Evolutionary conservation across 1,140 invertebrate species (phyloP).

Genomic region (Lineus longissimus): DNA sequence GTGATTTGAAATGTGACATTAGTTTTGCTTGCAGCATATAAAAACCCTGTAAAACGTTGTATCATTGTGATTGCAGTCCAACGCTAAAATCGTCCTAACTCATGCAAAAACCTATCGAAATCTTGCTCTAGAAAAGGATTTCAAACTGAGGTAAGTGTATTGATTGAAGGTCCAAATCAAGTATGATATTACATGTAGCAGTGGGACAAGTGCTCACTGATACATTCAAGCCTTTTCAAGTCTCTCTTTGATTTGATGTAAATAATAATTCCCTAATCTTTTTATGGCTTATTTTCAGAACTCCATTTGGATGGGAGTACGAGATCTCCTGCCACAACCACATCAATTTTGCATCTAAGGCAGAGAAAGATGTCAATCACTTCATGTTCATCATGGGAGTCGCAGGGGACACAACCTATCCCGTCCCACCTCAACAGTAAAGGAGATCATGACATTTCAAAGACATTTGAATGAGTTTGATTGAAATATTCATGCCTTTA

Average conservation of each 20-base stretch:
- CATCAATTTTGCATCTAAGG: constrained; percentile 44
- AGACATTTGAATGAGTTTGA: too few species aligned
- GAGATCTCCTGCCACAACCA: constrained; percentile 45
- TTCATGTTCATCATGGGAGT: constrained; percentile 43
- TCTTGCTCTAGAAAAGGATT: constrained; percentile 38
- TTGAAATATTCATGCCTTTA: too few species aligned
- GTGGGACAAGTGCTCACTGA: too few species aligned
- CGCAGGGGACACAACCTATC: constrained; percentile 33
- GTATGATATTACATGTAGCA: too few species aligned
- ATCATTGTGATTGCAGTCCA: constrained; percentile 36
- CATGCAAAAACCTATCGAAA: constrained; percentile 43
- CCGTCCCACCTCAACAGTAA: constrained; percentile 13
- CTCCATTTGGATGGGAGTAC: constrained; percentile 44
- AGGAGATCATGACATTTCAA: too few species aligned
- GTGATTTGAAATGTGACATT: too few species aligned
- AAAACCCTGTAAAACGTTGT: too few species aligned
- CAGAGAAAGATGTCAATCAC: constrained; percentile 46
- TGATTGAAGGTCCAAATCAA: not conserved
- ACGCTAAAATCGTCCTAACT: constrained; percentile 35
- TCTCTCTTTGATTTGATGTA: too few species aligned
- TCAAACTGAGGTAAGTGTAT: constrained; percentile 23
- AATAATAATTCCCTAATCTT: too few species aligned
- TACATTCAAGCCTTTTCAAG: too few species aligned
- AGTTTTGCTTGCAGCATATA: too few species aligned
- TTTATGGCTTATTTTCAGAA: constrained; percentile 22